These are phyloP conservation scores for Rafetus swinhoei DNA, from an alignment of 2,113 vertebrate species.

Conservation along the genomic window DNA sequence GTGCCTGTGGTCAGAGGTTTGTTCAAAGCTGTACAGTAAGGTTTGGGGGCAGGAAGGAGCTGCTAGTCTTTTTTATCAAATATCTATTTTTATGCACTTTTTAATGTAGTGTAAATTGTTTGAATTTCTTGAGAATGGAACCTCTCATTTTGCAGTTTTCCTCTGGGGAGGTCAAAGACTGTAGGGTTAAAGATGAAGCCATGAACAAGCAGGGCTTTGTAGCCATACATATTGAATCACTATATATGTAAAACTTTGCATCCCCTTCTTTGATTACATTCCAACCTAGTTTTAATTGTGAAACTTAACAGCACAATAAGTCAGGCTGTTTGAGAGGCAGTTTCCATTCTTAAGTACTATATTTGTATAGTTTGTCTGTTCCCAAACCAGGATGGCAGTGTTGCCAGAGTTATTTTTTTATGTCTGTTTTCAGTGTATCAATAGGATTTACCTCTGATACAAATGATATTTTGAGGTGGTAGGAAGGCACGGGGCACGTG, in stretches of 20 bases:
- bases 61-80: neutral
- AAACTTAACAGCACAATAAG: neutral
- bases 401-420: neutral
- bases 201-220: neutral
- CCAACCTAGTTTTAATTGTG: neutral
- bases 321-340: neutral
- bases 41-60: neutral
- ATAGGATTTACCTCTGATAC: neutral
- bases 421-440: neutral
- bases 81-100: neutral
- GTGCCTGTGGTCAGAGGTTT: neutral
- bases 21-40: neutral
- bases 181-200: neutral
- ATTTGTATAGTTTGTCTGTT: fast-evolving
- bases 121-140: neutral
- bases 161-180: neutral
- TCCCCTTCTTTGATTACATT: neutral
- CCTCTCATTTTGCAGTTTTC: neutral
- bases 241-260: neutral
- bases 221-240: neutral
- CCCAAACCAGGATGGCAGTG: neutral
- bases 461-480: neutral
- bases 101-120: neutral
- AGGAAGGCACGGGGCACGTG: neutral
- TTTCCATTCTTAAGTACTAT: neutral